A percentile compares a stretch with the other conserved stretches of the same genome.
Conservation (phyloP, 2,888 invertebrate genomes). For the Unio pictorum region DNA sequence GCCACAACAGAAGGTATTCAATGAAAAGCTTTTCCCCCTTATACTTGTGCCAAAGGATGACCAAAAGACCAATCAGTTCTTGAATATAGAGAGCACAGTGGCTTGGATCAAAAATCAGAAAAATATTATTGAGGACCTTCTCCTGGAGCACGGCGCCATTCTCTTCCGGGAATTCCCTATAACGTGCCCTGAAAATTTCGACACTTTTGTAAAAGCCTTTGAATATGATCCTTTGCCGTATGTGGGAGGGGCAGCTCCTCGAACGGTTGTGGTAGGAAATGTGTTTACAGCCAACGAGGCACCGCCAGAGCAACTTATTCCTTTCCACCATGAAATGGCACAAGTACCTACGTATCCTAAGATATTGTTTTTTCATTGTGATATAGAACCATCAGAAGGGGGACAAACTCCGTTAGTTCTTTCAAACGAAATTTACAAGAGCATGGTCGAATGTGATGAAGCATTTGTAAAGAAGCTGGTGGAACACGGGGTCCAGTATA, state of each 20-base stretch:
- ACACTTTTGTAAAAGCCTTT: conserved; percentile 47
- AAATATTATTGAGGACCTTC: conserved; percentile 17
- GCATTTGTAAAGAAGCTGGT: conserved; percentile 43
- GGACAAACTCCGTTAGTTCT: conserved; percentile 56
- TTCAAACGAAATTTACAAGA: conserved; percentile 45
- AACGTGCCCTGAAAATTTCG: conserved; percentile 43
- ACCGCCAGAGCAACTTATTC: conserved; percentile 55
- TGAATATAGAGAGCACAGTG: conserved; percentile 5
- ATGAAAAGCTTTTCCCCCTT: conserved; percentile 38
- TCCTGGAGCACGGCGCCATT: conserved; percentile 49
- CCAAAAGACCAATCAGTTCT: not conserved
- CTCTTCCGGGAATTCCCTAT: conserved; percentile 54
- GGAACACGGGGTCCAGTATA: conserved; percentile 45
- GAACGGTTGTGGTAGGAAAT: conserved; percentile 40
- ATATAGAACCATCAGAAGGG: conserved; percentile 39
- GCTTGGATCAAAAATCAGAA: conserved; percentile 31
- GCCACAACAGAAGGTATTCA: conserved; percentile 40
- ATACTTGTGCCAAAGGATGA: conserved; percentile 23
- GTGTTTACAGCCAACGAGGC: conserved; percentile 60
- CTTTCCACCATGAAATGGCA: conserved; percentile 63
- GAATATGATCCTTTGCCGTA: conserved; percentile 47
- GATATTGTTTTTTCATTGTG: conserved; percentile 54
- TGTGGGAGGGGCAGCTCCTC: conserved; percentile 54
- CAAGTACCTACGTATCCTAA: conserved; percentile 54
- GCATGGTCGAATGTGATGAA: conserved; percentile 32